Evolutionary conservation across 23 tunicate genomes (phyloP).

Genomic region (Diplosoma virens): DNA sequence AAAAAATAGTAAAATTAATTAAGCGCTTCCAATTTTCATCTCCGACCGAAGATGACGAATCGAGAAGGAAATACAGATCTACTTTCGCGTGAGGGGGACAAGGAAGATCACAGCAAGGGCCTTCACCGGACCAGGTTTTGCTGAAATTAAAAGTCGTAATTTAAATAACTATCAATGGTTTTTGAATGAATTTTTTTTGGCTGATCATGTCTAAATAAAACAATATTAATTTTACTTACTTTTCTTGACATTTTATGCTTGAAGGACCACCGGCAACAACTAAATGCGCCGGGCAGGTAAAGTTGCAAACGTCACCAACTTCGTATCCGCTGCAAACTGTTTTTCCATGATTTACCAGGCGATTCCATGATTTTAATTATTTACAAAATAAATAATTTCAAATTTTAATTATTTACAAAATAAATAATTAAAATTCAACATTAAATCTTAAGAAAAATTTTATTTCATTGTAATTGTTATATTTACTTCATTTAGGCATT

Average conservation of each 20-base stretch:
- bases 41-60: conserved; percentile 78
- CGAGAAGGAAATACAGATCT: conserved; percentile 56
- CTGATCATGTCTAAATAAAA: not conserved
- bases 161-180: too few relatives aligned
- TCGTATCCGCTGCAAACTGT: conserved; percentile 52
- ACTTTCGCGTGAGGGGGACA: conserved; percentile 82
- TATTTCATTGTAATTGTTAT: too few relatives aligned
- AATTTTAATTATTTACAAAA: too few relatives aligned
- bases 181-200: too few relatives aligned
- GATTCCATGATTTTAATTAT: too few relatives aligned
- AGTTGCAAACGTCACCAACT: conserved; percentile 43
- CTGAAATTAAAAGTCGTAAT: conserved; percentile 8
- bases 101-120: conserved; percentile 68
- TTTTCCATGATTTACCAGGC: conserved; percentile 58
- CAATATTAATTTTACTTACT: conserved; percentile 27
- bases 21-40: conserved; percentile 45
- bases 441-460: too few relatives aligned
- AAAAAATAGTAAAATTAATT: conserved; percentile 53
- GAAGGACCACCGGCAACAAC: conserved; percentile 55
- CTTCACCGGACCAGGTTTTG: conserved; percentile 35
- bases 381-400: too few relatives aligned
- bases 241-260: conserved; percentile 44
- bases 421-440: too few relatives aligned
- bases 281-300: conserved; percentile 53
- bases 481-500: too few relatives aligned